A percentile compares a stretch with the other conserved stretches of the same genome.
Evolutionary conservation across 2,797 vertebrate genomes (phyloP).

Genomic region (Australoheros facetus): DNA sequence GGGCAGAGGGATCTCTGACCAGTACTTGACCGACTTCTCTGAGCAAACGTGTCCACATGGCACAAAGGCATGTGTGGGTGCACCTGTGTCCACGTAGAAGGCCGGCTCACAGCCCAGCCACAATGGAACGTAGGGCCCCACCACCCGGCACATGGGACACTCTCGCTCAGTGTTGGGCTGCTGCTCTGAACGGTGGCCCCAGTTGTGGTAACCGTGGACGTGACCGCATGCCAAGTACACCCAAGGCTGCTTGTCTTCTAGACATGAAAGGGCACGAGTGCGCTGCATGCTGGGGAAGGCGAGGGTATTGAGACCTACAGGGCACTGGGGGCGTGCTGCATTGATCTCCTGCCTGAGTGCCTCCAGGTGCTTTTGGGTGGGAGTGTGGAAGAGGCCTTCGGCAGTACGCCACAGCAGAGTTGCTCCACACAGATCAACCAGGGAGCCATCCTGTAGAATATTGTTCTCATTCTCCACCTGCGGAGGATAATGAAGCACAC

Average conservation of each 20-base stretch:
- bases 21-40: slow-evolving; percentile 96
- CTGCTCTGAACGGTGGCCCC: slow-evolving; percentile 93
- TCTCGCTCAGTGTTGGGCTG: slow-evolving; percentile 89
- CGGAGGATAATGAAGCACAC: slow-evolving; percentile 5
- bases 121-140: slow-evolving; percentile 95
- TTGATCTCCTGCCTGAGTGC: slow-evolving; percentile 98
- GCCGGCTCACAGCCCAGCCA: slow-evolving; percentile 96
- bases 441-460: slow-evolving; percentile 92
- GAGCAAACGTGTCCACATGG: slow-evolving; percentile 98
- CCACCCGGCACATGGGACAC: slow-evolving; percentile 95
- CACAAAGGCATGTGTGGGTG: slow-evolving; percentile 92
- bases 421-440: slow-evolving; percentile 96
- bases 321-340: slow-evolving; percentile 94
- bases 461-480: slow-evolving; percentile 98
- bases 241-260: slow-evolving; percentile 98
- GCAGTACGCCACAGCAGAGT: slow-evolving; percentile 96
- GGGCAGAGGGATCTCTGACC: slow-evolving; percentile 97
- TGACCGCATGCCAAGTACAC: slow-evolving; percentile 95
- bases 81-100: slow-evolving; percentile 94
- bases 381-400: slow-evolving; percentile 93
- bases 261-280: slow-evolving; percentile 90
- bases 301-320: slow-evolving; percentile 95
- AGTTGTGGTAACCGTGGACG: slow-evolving; percentile 96
- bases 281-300: slow-evolving; percentile 97
- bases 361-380: slow-evolving; percentile 98